Evolutionary conservation across 2,797 vertebrate species (phyloP), one percentile per base, ranked within the genome.

Genomic region (Anas bernieri): DNA sequence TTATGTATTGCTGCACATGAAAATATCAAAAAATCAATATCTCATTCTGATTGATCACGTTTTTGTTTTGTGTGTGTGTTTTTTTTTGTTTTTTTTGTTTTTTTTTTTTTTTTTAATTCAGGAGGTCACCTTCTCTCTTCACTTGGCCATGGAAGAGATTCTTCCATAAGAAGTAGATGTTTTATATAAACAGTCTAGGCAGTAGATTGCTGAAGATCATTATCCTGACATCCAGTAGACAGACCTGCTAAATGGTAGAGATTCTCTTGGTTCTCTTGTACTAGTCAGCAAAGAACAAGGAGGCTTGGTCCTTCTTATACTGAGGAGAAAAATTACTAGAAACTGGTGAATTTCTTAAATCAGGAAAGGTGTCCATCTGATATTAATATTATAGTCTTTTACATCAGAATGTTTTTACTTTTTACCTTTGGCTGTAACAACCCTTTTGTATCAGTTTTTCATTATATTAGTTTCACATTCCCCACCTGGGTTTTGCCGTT

Each of bases 1-100:
- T 58, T 45, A 17, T 81, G 9, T 55, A n/a, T 37, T 59, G 63
- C 46, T 66, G 58, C 37, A 58, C 37, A 4, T 84, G 75, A 91
- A 88, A 81, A 86, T 48, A 31, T 50, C 39, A 85, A 82, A 92
- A 96, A 90, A 90, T 96, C 93, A 70, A 93, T 92, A 37, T 77
- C 75, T 80, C 11, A 0, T 67, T 66, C 55, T 78, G n/a, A 76
- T 91, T 11, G 3, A 69, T 76, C 0, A 0, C 4, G 3, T 46
- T 46, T 20, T 46, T 46, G 21, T 6, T 46, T 46, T 46, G 7
- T 46, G 20, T 46, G 41, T 45, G 17, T 45, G 43, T 45, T 45
- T 9, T 46, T 45, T 3, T 45, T 22, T 37, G 37, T 21, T 11
- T 46, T 12, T 48, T 4, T 25, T 52, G 9, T 16, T 80, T 83